phyloP scores from a whole-genome alignment of 1,140 invertebrate species.

The Papilio polyxenes region DNA sequence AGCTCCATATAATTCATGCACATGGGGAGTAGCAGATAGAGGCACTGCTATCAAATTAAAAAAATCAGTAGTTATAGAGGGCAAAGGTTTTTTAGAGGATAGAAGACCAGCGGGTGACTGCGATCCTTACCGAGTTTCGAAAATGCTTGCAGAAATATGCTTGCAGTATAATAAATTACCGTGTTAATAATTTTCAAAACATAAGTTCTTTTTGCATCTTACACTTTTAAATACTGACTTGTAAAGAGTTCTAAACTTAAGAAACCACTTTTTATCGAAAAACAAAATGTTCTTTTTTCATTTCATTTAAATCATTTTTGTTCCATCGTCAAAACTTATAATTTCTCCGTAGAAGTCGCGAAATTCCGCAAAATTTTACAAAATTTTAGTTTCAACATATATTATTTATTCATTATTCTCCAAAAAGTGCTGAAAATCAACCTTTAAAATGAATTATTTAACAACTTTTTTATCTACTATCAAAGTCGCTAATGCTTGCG shows the following conservation, averaged over 20 bases:
- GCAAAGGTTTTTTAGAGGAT: conserved; percentile 96
- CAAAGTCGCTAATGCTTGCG: conserved; percentile 41
- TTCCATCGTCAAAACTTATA: not conserved
- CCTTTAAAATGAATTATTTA: conserved; percentile 28
- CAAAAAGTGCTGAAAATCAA: not conserved
- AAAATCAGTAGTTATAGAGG: conserved; percentile 88
- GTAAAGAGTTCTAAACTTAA: not conserved
- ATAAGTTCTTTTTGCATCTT: not conserved
- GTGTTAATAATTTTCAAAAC: conserved; percentile 36
- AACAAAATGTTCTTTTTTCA: conserved; percentile 14
- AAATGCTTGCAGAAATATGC: conserved; percentile 83
- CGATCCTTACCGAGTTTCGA: conserved; percentile 92
- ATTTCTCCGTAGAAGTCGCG: not conserved
- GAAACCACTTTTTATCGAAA: not conserved
- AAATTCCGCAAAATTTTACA: conserved; percentile 17
- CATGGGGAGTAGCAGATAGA: conserved; percentile 87
- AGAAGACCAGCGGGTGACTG: conserved; percentile 95
- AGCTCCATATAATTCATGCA: conserved; percentile 91
- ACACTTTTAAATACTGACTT: not conserved
- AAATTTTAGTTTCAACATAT: conserved; percentile 27
- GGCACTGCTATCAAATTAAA: conserved; percentile 90
- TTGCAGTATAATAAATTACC: not conserved
- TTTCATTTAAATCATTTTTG: conserved; percentile 3
- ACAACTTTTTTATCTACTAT: conserved; percentile 47
- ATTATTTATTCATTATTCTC: not conserved